Evolutionary conservation across 2,888 invertebrate species (phyloP).

Genomic region (Odontocerum albicorne): DNA sequence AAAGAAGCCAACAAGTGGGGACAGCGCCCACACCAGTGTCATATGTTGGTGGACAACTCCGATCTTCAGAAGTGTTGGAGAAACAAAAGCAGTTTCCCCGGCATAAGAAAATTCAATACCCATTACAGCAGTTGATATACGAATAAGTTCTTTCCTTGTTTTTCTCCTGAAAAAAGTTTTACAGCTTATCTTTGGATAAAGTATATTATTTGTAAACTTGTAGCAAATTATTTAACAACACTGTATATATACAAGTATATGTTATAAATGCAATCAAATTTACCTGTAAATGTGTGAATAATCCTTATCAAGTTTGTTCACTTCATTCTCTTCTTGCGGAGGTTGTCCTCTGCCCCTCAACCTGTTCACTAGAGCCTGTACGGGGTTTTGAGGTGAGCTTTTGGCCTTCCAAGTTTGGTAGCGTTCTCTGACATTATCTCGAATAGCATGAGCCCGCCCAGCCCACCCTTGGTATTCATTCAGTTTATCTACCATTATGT

Average conservation of each 20-base stretch:
- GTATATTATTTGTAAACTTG: no score
- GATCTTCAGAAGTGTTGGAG: conserved; percentile 89
- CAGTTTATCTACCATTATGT: conserved; percentile 72
- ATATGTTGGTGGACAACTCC: conserved; percentile 91
- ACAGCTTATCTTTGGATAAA: no score
- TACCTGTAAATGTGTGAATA: conserved; percentile 71
- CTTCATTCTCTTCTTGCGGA: conserved; percentile 22
- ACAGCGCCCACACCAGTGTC: conserved; percentile 95
- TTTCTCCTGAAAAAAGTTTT: conserved; percentile 71
- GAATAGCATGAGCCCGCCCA: conserved; percentile 69
- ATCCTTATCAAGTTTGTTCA: conserved; percentile 49
- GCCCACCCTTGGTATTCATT: conserved; percentile 77
- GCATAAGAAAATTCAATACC: conserved; percentile 98
- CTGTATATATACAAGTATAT: no score
- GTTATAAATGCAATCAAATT: no score
- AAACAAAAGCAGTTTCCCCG: conserved; percentile 96
- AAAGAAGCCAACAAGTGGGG: conserved; percentile 92
- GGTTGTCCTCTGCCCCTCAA: conserved; percentile 38
- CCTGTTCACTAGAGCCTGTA: conserved; percentile 53
- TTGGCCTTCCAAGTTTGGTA: conserved; percentile 60
- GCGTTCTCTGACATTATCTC: conserved; percentile 66
- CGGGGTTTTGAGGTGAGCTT: neutral
- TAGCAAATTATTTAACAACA: no score
- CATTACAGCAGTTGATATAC: conserved; percentile 93
- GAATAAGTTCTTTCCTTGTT: conserved; percentile 76